Evolutionary conservation across 2,113 vertebrate species (phyloP).

Genomic region (Riparia riparia): DNA sequence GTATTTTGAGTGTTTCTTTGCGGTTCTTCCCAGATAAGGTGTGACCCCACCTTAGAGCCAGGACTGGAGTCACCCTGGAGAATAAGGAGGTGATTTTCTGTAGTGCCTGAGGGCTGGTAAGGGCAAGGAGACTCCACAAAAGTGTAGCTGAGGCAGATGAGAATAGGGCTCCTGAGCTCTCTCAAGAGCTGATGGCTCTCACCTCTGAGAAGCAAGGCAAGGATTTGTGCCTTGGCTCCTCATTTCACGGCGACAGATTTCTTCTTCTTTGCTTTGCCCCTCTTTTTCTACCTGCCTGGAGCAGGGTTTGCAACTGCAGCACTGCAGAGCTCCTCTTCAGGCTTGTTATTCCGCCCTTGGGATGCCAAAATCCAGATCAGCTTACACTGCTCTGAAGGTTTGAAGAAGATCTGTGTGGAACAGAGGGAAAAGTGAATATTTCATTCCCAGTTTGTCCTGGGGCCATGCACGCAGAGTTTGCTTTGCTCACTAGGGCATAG

Average conservation of each 20-base stretch:
- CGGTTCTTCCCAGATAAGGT: rapidly evolving
- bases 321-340: background rate
- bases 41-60: background rate
- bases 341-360: background rate
- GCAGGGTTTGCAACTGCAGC: background rate
- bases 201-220: background rate
- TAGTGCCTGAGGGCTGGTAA: too few species aligned
- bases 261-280: background rate
- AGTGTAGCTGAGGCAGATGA: background rate
- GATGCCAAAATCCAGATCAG: background rate
- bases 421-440: rapidly evolving
- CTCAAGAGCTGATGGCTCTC: background rate
- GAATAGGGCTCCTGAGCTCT: background rate
- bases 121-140: background rate
- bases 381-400: background rate
- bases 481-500: too few species aligned
- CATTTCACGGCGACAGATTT: background rate
- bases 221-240: rapidly evolving
- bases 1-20: background rate
- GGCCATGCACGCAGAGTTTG: background rate
- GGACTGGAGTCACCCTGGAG: background rate
- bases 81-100: background rate
- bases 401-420: background rate
- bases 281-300: background rate
- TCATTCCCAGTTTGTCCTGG: background rate